These are phyloP conservation scores for Drosophila micromelanica DNA, from an alignment of 1,140 invertebrate species.

Conservation along the genomic window DNA sequence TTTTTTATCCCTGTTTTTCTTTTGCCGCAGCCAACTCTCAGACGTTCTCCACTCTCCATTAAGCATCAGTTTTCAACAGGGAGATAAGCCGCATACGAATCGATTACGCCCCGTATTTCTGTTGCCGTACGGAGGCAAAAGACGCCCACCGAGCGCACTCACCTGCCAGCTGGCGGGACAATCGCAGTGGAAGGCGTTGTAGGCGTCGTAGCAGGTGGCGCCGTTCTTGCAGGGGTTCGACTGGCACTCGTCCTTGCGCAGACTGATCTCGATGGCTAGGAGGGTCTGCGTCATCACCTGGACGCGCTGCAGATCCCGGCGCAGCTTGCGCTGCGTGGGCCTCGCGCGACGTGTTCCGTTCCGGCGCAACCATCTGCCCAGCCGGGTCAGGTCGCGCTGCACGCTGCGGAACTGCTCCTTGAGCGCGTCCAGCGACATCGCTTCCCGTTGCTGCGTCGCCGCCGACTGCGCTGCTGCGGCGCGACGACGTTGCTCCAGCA, in stretches of 20 bases:
- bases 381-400: slow-evolving; percentile 32
- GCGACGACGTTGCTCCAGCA: slow-evolving; percentile 36
- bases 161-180: slow-evolving; percentile 93
- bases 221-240: slow-evolving; percentile 93
- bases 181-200: slow-evolving; percentile 89
- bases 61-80: not conserved
- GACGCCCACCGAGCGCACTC: slow-evolving; percentile 51
- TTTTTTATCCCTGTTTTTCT: no score
- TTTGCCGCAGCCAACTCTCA: no score
- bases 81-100: not conserved
- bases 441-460: slow-evolving; percentile 21
- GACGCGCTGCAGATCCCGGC: slow-evolving; percentile 43
- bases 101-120: slow-evolving; percentile 55
- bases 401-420: slow-evolving; percentile 50
- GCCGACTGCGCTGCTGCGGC: slow-evolving; percentile 14
- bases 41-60: not conserved
- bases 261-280: slow-evolving; percentile 3
- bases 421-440: slow-evolving; percentile 39
- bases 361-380: slow-evolving; percentile 28
- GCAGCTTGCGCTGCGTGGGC: slow-evolving; percentile 28
- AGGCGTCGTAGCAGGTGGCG: slow-evolving; percentile 91
- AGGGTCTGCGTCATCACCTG: slow-evolving; percentile 26
- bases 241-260: slow-evolving; percentile 86
- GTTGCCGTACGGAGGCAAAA: not conserved
- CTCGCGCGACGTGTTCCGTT: slow-evolving; percentile 35